Evolutionary conservation across 2,797 vertebrate species (phyloP).

Genomic region (Rhinichthys osculus): DNA sequence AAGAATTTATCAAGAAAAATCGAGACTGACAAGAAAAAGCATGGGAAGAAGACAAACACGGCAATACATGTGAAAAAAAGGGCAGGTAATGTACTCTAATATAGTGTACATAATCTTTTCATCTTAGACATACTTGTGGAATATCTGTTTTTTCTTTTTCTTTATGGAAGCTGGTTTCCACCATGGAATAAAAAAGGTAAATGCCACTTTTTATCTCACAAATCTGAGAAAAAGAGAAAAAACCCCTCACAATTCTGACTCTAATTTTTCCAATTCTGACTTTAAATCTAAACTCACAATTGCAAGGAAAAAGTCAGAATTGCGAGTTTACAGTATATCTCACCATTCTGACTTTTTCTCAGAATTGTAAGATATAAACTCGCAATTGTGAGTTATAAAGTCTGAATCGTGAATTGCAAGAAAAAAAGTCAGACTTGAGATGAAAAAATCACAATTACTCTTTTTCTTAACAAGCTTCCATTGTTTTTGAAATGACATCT

Average conservation of each 20-base stretch:
- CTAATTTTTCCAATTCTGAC: not conserved
- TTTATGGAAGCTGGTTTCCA: not conserved
- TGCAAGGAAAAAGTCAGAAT: too few species aligned
- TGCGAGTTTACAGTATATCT: too few species aligned
- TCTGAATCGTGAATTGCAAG: not conserved
- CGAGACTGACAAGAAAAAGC: constrained; percentile 73
- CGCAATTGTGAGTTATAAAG: too few species aligned
- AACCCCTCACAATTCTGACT: too few species aligned
- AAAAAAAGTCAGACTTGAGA: not conserved
- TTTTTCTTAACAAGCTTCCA: not conserved
- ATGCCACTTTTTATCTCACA: not conserved
- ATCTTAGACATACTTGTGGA: not conserved
- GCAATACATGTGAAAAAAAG: constrained; percentile 68
- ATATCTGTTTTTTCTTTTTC: not conserved
- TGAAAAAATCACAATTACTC: too few species aligned
- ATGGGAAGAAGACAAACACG: constrained; percentile 68
- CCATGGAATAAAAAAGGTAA: not conserved
- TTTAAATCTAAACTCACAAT: not conserved
- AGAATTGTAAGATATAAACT: too few species aligned
- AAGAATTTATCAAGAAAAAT: constrained; percentile 69
- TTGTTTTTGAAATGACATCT: not conserved
- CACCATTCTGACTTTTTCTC: too few species aligned
- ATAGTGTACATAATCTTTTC: not conserved
- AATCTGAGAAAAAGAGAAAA: not conserved
- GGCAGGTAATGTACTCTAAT: constrained; percentile 71